Conservation (phyloP, 1,140 invertebrate species). For the Zaprionus tsacasi region DNA sequence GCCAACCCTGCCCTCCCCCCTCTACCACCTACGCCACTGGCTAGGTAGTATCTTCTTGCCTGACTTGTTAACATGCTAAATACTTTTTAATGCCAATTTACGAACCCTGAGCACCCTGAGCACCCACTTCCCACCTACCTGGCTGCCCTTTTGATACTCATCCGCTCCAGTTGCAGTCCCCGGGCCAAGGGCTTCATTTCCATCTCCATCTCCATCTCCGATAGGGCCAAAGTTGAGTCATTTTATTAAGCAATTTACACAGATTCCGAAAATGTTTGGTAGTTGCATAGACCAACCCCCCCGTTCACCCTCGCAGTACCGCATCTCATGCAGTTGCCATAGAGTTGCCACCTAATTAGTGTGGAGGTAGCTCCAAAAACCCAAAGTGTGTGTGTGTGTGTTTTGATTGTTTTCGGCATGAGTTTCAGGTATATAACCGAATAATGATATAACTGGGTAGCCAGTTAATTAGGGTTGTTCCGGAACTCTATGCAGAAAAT, state of each 20-base stretch:
- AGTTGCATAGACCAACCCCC: neutral
- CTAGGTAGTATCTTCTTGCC: neutral
- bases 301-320: no score
- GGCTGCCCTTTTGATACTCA: neutral
- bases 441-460: neutral
- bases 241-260: conserved; percentile 28
- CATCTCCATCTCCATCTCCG: neutral
- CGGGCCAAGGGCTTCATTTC: neutral
- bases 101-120: conserved; percentile 31
- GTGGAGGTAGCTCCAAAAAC: neutral
- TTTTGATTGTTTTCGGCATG: neutral
- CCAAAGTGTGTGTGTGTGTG: neutral
- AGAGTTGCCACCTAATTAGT: conserved; percentile 7
- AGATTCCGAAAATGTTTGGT: neutral
- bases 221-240: conserved; percentile 7
- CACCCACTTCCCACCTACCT: conserved; percentile 3
- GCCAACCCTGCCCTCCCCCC: conserved; percentile 2
- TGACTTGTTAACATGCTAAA: conserved; percentile 78
- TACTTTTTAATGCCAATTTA: conserved; percentile 77
- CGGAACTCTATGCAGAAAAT: no score
- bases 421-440: neutral
- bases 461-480: neutral
- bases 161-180: neutral
- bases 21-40: neutral
- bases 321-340: conserved; percentile 12